These are phyloP conservation scores for Okapia johnstoni DNA, from an alignment of 2,113 vertebrate species.

Conservation along the genomic window DNA sequence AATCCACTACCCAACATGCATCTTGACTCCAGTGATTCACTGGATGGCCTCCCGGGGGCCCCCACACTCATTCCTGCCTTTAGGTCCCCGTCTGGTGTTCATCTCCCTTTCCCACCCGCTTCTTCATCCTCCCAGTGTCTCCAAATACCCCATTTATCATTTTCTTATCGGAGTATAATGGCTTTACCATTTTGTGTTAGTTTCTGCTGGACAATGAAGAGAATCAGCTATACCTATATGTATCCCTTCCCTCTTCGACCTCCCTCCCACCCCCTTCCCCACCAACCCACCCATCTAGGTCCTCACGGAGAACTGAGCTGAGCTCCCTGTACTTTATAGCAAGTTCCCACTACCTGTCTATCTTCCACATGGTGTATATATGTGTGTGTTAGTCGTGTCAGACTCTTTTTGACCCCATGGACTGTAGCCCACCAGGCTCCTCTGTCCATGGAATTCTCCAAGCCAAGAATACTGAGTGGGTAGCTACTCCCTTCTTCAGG, in stretches of 20 bases:
- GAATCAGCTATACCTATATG: not conserved
- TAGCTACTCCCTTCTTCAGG: not conserved
- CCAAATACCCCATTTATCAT: not conserved
- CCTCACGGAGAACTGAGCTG: not conserved
- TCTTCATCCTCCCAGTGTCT: not conserved
- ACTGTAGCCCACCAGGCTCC: not conserved
- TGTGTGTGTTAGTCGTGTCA: not conserved
- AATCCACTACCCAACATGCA: not conserved
- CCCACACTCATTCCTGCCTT: not conserved
- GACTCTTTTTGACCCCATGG: not conserved
- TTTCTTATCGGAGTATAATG: not conserved
- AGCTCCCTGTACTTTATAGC: not conserved
- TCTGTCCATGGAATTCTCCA: not conserved
- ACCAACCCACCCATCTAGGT: not conserved
- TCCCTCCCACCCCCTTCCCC: not conserved
- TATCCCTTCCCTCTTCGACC: not conserved
- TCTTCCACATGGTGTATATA: not conserved
- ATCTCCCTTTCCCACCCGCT: not conserved
- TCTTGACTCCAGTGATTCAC: not conserved
- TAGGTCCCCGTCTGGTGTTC: rapidly evolving
- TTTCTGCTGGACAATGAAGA: not conserved
- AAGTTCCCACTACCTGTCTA: not conserved
- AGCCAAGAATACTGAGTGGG: not conserved
- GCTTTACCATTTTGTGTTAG: not conserved
- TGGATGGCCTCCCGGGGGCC: rapidly evolving